Evolutionary conservation across 2,797 vertebrate species (phyloP).

Genomic region (Scolopax bukidnonensis): DNA sequence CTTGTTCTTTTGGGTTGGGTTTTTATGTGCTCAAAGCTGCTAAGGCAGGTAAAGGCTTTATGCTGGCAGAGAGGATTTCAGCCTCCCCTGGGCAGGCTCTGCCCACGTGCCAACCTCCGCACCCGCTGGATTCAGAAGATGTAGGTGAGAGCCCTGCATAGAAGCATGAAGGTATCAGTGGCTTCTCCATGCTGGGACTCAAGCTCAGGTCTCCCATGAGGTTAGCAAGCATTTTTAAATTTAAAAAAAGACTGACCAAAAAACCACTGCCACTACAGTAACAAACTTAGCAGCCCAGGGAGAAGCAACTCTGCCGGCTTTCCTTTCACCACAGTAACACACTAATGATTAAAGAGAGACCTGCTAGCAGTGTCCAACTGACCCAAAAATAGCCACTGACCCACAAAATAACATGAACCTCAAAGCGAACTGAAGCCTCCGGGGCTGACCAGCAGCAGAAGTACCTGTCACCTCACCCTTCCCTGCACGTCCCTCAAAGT

Average conservation of each 20-base stretch:
- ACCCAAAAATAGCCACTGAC: neutral
- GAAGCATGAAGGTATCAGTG: too few species aligned
- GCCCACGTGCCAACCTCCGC: neutral
- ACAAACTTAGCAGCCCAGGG: neutral
- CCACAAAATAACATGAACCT: neutral
- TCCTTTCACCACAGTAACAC: neutral
- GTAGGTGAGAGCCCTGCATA: accelerated
- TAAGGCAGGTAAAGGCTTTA: slow-evolving; percentile 50
- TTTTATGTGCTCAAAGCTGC: neutral
- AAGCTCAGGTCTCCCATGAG: neutral
- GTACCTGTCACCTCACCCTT: neutral
- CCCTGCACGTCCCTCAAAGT: neutral
- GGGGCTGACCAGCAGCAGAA: neutral
- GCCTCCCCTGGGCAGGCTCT: neutral
- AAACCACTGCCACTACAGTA: neutral
- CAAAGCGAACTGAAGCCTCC: neutral
- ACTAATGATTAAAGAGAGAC: neutral
- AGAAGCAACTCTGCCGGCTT: neutral
- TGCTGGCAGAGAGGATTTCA: slow-evolving; percentile 33
- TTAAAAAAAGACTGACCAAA: neutral
- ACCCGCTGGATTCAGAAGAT: neutral
- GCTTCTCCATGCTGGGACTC: accelerated
- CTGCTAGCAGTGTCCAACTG: neutral
- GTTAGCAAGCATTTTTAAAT: neutral
- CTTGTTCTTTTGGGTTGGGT: neutral